Evolutionary conservation across 2,888 invertebrate species (phyloP).

Genomic region (Eumerus sabulonum): DNA sequence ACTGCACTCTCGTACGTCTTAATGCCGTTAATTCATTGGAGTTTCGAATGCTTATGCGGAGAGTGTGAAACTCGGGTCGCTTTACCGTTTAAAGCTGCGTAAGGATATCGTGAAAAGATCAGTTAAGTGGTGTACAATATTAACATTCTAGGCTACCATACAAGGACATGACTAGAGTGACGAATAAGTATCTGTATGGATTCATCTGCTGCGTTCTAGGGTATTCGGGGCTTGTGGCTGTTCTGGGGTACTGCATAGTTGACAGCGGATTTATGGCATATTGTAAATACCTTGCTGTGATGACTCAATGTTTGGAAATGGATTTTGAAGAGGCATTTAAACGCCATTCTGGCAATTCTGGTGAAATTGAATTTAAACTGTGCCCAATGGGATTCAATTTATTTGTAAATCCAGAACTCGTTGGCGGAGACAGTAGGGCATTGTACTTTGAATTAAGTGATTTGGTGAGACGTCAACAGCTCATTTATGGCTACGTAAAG

Average conservation of each 20-base stretch:
- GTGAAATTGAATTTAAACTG: not conserved
- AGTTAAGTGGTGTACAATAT: no score
- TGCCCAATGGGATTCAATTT: no score
- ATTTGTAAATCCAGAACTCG: no score
- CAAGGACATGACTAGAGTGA: constrained; percentile 40
- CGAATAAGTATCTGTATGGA: constrained; percentile 21
- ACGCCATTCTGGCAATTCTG: not conserved
- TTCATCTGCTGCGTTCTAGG: constrained; percentile 29
- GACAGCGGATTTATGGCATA: constrained; percentile 47
- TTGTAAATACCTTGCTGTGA: constrained; percentile 49
- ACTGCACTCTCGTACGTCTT: constrained; percentile 15
- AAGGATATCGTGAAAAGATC: not conserved
- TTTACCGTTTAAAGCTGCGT: constrained; percentile 51
- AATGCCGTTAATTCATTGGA: constrained; percentile 32
- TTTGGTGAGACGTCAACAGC: constrained; percentile 33
- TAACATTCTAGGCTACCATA: constrained; percentile 34
- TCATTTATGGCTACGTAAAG: constrained; percentile 20
- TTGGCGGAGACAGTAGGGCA: not conserved
- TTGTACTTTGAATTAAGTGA: constrained; percentile 12
- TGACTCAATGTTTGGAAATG: constrained; percentile 42
- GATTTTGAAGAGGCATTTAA: constrained; percentile 28
- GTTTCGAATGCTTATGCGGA: constrained; percentile 6
- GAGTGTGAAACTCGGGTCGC: constrained; percentile 32
- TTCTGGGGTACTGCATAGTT: constrained; percentile 40
- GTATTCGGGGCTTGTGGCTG: constrained; percentile 44